phyloP scores from a whole-genome alignment of 1,140 invertebrate species.

The Drosophila novamexicana region DNA sequence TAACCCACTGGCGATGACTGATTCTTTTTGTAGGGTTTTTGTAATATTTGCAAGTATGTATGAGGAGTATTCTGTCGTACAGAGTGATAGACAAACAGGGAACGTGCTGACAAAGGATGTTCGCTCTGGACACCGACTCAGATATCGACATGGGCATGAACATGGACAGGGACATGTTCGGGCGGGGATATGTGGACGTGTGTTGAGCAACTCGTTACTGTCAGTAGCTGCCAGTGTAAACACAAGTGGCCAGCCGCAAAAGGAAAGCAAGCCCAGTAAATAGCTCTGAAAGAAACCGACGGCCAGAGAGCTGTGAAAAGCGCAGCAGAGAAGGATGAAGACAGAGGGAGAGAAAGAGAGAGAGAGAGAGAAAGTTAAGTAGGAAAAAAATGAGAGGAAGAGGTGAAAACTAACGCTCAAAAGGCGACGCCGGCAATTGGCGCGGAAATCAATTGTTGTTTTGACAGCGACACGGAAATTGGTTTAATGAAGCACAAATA shows the following conservation, averaged over 20 bases:
- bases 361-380: background rate
- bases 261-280: conserved; percentile 55
- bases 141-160: conserved; percentile 20
- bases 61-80: conserved; percentile 28
- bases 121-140: conserved; percentile 28
- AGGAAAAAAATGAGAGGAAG: background rate
- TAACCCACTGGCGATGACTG: conserved; percentile 4
- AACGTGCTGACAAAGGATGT: conserved; percentile 78
- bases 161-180: conserved; percentile 26
- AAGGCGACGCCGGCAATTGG: conserved; percentile 67
- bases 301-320: conserved; percentile 42
- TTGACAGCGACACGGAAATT: conserved; percentile 83
- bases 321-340: conserved; percentile 20
- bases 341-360: background rate
- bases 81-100: conserved; percentile 78
- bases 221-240: conserved; percentile 79
- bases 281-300: conserved; percentile 44
- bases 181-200: conserved; percentile 54
- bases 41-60: conserved; percentile 67
- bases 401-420: conserved; percentile 35
- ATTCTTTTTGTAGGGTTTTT: conserved; percentile 42
- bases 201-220: conserved; percentile 81
- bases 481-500: conserved; percentile 83
- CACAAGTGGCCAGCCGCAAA: conserved; percentile 76
- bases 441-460: conserved; percentile 82